Evolutionary conservation across 2,797 vertebrate species (phyloP).

Genomic region (Aratinga solstitialis): DNA sequence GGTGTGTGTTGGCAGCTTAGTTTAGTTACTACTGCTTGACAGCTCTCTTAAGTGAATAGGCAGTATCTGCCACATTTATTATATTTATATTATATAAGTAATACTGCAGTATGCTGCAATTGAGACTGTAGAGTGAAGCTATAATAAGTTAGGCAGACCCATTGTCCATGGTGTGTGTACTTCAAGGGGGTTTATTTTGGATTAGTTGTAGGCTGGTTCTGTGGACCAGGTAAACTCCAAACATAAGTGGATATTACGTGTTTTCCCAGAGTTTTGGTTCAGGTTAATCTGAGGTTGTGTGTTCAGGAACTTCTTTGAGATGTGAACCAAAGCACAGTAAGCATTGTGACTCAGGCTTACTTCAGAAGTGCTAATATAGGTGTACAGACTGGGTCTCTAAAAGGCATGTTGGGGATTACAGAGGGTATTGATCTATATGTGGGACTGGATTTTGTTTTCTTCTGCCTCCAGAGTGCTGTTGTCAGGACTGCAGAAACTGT

Average conservation of each 20-base stretch:
- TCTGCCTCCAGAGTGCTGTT: neutral
- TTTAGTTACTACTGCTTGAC: neutral
- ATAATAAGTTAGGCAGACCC: neutral
- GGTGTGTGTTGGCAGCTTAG: neutral
- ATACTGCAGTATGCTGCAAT: neutral
- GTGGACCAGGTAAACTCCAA: neutral
- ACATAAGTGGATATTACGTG: neutral
- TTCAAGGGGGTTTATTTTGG: neutral
- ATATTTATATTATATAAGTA: neutral
- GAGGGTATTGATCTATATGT: fast-evolving
- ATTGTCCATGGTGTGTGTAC: fast-evolving
- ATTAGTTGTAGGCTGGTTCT: neutral
- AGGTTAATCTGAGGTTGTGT: neutral
- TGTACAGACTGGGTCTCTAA: neutral
- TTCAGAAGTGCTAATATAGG: neutral
- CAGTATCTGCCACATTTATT: neutral
- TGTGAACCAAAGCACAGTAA: neutral
- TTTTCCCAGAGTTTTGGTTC: neutral
- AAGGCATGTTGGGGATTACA: neutral
- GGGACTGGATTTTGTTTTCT: neutral
- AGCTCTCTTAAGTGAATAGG: neutral
- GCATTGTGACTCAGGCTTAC: neutral
- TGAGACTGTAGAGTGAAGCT: neutral
- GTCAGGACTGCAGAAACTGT: neutral
- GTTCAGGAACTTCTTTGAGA: neutral